Conservation (phyloP, 1,140 invertebrate species). For the Sycobia sp. region DNA sequence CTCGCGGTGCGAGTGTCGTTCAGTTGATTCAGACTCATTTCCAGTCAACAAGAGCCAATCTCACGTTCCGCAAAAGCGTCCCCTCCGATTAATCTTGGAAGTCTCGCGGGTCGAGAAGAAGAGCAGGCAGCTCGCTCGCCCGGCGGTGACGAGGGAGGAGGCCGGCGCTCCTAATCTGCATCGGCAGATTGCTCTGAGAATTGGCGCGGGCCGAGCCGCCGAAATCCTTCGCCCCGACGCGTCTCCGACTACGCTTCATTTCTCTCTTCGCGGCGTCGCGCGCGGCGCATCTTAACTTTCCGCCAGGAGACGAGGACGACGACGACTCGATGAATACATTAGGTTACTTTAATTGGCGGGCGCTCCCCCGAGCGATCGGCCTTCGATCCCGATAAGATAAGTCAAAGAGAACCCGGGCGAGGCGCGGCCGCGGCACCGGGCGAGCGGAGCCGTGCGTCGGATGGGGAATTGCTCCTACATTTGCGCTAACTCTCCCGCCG, state of each 20-base stretch:
- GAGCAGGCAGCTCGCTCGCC: no score
- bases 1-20: no score
- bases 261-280: no score
- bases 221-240: background rate
- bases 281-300: no score
- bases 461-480: background rate
- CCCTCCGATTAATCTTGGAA: constrained; percentile 12
- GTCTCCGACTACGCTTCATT: constrained; percentile 8
- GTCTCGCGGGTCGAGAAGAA: background rate
- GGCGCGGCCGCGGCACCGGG: no score
- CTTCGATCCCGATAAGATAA: constrained; percentile 15
- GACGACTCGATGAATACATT: constrained; percentile 56
- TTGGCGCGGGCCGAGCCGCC: constrained; percentile 41
- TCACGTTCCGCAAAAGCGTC: no score
- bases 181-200: constrained; percentile 58
- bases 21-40: no score
- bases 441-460: no score
- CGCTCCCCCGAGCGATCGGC: constrained; percentile 19
- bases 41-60: no score
- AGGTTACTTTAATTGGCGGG: constrained; percentile 49
- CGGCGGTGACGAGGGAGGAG: no score
- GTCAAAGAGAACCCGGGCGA: no score
- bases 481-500: background rate
- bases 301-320: background rate
- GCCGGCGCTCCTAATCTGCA: constrained; percentile 50